Conservation (phyloP, 1,140 invertebrate genomes). For the Microplitis mediator region DNA sequence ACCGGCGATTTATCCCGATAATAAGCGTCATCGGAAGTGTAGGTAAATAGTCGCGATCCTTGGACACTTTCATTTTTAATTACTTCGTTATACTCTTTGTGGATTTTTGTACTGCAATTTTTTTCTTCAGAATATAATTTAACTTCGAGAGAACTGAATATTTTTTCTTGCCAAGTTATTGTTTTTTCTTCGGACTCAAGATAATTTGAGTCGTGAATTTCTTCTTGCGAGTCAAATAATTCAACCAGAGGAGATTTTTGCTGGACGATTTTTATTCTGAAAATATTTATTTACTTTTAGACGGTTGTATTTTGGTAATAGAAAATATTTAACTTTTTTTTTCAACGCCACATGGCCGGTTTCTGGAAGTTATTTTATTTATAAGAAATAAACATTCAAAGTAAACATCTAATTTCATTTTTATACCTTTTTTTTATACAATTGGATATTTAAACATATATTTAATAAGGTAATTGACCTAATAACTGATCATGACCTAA, state of each 20-base stretch:
- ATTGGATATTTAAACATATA: too few species aligned
- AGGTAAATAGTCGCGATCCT: constrained; percentile 50
- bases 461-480: too few species aligned
- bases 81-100: constrained; percentile 51
- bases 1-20: constrained; percentile 40
- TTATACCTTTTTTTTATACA: too few species aligned
- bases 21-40: constrained; percentile 52
- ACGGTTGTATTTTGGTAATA: too few species aligned
- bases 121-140: constrained; percentile 52
- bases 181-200: constrained; percentile 49
- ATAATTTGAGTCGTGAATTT: constrained; percentile 53
- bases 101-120: constrained; percentile 52
- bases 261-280: constrained; percentile 55
- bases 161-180: constrained; percentile 60
- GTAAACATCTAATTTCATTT: neutral
- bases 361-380: neutral
- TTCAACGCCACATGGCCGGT: constrained; percentile 4
- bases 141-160: constrained; percentile 52
- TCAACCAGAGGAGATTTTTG: constrained; percentile 55
- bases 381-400: constrained; percentile 8
- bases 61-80: constrained; percentile 32
- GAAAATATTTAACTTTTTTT: neutral
- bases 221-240: constrained; percentile 51
- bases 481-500: too few species aligned
- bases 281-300: constrained; percentile 30